Conservation (phyloP, 92 coral and sea anemone genomes). For the Muricea muricata region DNA sequence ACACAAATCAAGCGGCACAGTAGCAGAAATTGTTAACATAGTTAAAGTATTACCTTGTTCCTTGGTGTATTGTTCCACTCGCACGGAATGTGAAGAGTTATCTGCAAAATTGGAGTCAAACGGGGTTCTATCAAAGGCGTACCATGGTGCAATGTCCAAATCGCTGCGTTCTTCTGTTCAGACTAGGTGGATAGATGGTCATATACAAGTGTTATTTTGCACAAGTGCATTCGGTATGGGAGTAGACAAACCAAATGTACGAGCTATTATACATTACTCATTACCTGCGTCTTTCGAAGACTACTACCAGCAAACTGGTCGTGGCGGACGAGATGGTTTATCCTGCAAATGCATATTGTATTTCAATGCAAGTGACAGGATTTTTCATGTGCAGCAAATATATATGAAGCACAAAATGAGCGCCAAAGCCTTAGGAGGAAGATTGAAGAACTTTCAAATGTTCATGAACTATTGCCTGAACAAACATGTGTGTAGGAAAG, state of each 20-base stretch:
- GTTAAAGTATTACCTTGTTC: constrained; percentile 43
- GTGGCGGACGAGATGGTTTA: constrained; percentile 46
- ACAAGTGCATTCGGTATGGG: constrained; percentile 63
- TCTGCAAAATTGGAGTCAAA: constrained; percentile 51
- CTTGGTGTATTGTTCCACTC: constrained; percentile 41
- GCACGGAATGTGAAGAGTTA: constrained; percentile 50
- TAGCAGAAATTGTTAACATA: constrained; percentile 14
- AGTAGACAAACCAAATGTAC: constrained; percentile 49
- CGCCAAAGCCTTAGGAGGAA: constrained; percentile 7
- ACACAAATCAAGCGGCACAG: constrained; percentile 3
- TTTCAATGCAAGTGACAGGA: constrained; percentile 27
- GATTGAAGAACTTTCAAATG: constrained; percentile 6
- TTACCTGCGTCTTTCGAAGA: constrained; percentile 36
- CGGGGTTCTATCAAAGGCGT: constrained; percentile 22
- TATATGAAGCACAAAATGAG: neutral
- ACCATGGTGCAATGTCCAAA: constrained; percentile 52
- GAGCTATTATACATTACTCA: constrained; percentile 48
- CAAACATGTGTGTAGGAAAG: constrained; percentile 31
- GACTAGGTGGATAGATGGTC: constrained; percentile 37
- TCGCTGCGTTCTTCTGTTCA: constrained; percentile 16
- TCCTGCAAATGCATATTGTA: constrained; percentile 22
- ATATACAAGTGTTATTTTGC: constrained; percentile 44
- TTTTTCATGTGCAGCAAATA: constrained; percentile 28
- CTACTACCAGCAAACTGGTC: constrained; percentile 45
- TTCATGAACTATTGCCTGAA: constrained; percentile 1